These are phyloP conservation scores for Nyctereutes procyonoides DNA, from an alignment of 2,113 vertebrate genomes.

Conservation along the genomic window DNA sequence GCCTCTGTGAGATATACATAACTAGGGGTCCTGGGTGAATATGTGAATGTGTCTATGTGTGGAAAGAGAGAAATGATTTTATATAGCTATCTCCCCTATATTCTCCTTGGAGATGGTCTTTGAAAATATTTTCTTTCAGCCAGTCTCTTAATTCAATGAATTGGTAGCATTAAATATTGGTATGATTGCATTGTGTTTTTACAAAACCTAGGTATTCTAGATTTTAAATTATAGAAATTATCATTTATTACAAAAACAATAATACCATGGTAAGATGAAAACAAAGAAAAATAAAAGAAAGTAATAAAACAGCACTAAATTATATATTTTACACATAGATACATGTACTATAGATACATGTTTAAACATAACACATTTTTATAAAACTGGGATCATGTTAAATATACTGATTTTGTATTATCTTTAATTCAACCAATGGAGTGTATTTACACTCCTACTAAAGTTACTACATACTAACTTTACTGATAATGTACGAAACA, in stretches of 20 bases:
- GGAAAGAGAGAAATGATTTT: neutral
- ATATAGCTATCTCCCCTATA: neutral
- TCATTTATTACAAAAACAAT: neutral
- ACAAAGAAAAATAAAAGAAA: neutral
- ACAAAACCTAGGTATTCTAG: neutral
- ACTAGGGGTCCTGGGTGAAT: neutral
- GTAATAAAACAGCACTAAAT: neutral
- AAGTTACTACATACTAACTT: neutral
- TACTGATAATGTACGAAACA: conserved; percentile 16
- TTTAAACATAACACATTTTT: neutral
- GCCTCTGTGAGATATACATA: neutral
- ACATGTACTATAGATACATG: neutral
- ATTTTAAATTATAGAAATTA: neutral
- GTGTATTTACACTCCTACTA: neutral
- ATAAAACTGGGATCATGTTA: neutral
- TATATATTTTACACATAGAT: too few species aligned
- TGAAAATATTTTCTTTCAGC: conserved; percentile 5
- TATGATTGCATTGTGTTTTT: neutral
- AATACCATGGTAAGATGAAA: neutral
- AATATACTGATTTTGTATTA: neutral
- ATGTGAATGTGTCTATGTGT: neutral
- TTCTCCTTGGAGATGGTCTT: neutral
- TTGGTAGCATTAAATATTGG: neutral
- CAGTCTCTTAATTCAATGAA: neutral
- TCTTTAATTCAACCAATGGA: neutral